These are phyloP conservation scores for Drosophila kurseongensis DNA, from an alignment of 1,140 invertebrate species.

Conservation along the genomic window DNA sequence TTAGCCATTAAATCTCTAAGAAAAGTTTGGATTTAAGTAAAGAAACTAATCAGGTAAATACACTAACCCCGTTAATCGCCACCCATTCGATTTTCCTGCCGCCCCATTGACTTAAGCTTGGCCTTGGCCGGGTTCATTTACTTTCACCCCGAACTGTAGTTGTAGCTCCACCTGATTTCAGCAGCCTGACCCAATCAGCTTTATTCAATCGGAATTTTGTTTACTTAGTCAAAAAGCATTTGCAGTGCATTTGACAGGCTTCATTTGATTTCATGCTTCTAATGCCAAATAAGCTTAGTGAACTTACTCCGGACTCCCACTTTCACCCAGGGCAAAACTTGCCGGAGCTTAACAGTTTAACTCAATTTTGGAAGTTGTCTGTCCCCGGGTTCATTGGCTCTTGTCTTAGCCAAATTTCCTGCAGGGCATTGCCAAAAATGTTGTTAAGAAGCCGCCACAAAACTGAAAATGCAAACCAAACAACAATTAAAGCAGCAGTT, in stretches of 20 bases:
- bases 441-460: constrained; percentile 48
- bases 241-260: constrained; percentile 76
- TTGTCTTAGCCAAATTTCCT: constrained; percentile 56
- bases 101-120: constrained; percentile 2
- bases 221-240: constrained; percentile 68
- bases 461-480: constrained; percentile 56
- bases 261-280: constrained; percentile 77
- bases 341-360: constrained; percentile 68
- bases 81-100: neutral
- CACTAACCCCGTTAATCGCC: constrained; percentile 20
- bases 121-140: constrained; percentile 23
- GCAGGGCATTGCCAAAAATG: constrained; percentile 43
- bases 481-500: constrained; percentile 26
- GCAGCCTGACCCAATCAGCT: constrained; percentile 39
- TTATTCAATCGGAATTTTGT: constrained; percentile 61
- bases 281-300: constrained; percentile 68
- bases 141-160: constrained; percentile 7
- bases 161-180: constrained; percentile 16
- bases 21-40: neutral
- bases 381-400: constrained; percentile 10
- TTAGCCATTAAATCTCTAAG: neutral
- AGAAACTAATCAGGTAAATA: constrained; percentile 20
- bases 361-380: constrained; percentile 66
- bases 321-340: constrained; percentile 38
- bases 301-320: constrained; percentile 34